phyloP scores from a whole-genome alignment of 2,888 invertebrate species.

The Eucriotettix oculatus region DNA sequence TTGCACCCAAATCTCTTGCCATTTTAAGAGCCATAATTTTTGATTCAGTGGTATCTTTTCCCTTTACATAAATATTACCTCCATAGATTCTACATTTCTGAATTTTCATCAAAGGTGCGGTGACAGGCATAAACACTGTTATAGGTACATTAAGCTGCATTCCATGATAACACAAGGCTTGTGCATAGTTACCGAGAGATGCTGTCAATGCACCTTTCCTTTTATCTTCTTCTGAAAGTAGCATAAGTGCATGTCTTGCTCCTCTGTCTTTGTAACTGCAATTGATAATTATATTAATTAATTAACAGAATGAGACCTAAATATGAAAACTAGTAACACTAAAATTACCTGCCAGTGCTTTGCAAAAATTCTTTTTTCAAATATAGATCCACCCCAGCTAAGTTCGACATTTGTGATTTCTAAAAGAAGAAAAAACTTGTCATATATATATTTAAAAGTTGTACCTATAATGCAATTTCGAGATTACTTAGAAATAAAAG shows the following conservation, averaged over 20 bases:
- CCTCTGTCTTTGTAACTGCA: constrained; percentile 37
- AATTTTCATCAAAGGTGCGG: constrained; percentile 40
- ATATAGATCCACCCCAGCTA: constrained; percentile 3
- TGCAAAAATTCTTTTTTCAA: constrained; percentile 7
- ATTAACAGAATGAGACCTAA: not conserved
- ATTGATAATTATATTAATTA: not conserved
- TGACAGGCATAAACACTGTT: constrained; percentile 38
- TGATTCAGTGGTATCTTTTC: constrained; percentile 28
- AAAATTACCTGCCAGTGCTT: not conserved
- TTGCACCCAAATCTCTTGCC: constrained; percentile 23
- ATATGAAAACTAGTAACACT: not conserved
- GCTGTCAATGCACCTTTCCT: constrained; percentile 33
- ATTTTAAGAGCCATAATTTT: constrained; percentile 28
- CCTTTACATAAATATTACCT: constrained; percentile 32
- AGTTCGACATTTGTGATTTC: not conserved
- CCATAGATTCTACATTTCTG: constrained; percentile 28
- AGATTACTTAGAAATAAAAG: too few species aligned
- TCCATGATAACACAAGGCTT: constrained; percentile 37
- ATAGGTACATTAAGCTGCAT: constrained; percentile 26
- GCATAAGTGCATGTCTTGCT: constrained; percentile 31
- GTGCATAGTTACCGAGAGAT: constrained; percentile 38
- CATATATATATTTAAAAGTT: too few species aligned
- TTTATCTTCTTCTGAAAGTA: constrained; percentile 25
- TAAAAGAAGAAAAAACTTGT: too few species aligned
- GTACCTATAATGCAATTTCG: too few species aligned